Base-by-base conservation (phyloP, 2,113 vertebrate genomes). In the Rhinoptilus africanus region DNA sequence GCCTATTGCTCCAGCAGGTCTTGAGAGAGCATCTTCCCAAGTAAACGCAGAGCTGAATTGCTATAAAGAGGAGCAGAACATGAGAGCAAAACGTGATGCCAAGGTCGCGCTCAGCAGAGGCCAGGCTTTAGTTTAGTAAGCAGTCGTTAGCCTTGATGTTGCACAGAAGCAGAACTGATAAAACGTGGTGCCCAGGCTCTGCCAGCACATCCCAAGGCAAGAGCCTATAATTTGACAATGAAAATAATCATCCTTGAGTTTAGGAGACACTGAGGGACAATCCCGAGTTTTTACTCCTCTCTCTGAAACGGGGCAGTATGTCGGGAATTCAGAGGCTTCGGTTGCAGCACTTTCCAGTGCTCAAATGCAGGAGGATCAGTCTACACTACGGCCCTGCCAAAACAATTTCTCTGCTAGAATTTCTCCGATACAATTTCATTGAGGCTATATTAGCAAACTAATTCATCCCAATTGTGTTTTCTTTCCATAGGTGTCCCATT, bases 371-470 rank as follows among this genome's bases (percentile, higher is more conserved):
- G 74, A 73, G 41, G 26, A 60, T 84, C 0, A 1, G 59, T 63
- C 9, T 0, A 23, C 1, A 2, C 53, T 32, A n/a, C 0, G 3
- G 16, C 67, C 21, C n/a, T 85, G 57, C 68, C 85, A 53, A 34
- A 85, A 47, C 12, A 17, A 17, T 48, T 90, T 71, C 67, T 81
- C 23, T 34, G 47, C n/a, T 51, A 14, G 39, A 45, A 0, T 9
- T 50, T 64, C 51, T 62, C 22, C 1, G 1, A 8, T 37, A 14
- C 14, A n/a, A 19, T 74, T 57, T 68, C 14, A 45, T 9, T 35
- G 23, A 80, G 10, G 43, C 17, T 74, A 10, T 32, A 8, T 74
- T 78, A 66, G 4, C 18, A 47, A 72, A 77, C 21, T 48, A 71
- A 50, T 23, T 66, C 57, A 77, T 71, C 51, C 34, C 48, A 86